Evolutionary conservation across 2,797 vertebrate genomes (phyloP).

Genomic region (Lagorchestes hirsutus): DNA sequence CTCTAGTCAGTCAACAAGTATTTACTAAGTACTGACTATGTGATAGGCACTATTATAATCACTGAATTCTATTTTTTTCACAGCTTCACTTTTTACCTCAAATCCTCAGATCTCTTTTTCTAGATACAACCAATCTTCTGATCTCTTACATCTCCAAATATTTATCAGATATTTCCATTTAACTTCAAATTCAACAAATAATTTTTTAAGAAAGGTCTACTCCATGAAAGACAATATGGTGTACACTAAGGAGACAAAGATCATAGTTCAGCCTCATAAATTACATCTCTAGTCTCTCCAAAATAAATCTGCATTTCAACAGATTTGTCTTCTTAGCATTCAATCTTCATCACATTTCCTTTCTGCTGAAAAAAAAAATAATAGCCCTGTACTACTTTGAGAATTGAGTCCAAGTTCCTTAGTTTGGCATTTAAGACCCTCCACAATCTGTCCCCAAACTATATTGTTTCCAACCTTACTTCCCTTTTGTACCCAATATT

Average conservation of each 20-base stretch:
- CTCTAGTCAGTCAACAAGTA: background rate
- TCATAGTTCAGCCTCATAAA: background rate
- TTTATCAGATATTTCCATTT: background rate
- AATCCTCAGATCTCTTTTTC: background rate
- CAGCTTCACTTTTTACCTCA: background rate
- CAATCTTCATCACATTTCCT: background rate
- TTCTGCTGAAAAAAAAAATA: background rate
- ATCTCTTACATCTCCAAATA: background rate
- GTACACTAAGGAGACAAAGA: no score
- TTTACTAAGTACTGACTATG: background rate
- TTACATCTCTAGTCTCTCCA: background rate
- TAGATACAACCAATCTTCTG: no score
- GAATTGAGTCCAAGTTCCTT: background rate
- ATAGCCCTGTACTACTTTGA: background rate
- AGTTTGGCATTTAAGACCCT: background rate
- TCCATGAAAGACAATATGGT: background rate
- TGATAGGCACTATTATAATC: background rate
- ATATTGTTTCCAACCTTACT: background rate
- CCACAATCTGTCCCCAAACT: background rate
- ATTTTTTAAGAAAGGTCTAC: background rate
- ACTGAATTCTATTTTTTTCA: background rate
- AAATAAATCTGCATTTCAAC: background rate
- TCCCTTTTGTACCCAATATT: background rate
- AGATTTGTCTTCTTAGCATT: background rate
- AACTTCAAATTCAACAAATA: background rate